Conservation (phyloP, 2,888 invertebrate genomes). For the Xestia sexstrigata region DNA sequence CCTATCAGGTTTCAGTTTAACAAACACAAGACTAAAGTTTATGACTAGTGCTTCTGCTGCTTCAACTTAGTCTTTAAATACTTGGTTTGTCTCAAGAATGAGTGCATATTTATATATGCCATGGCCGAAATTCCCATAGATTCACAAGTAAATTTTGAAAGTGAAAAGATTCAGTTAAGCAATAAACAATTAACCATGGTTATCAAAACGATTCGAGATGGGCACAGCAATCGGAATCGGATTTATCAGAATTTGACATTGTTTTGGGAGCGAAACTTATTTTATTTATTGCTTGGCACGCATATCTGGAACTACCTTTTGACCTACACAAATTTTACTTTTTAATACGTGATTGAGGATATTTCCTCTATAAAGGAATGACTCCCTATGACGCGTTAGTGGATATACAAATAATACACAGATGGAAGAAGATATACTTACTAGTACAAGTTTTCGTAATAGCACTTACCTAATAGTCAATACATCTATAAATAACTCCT, state of each 20-base stretch:
- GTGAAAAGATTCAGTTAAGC: not conserved
- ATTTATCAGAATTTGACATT: constrained; percentile 25
- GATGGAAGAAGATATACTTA: not conserved
- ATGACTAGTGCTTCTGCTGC: not conserved
- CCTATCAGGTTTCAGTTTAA: not conserved
- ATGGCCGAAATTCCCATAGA: not conserved
- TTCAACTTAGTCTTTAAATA: not conserved
- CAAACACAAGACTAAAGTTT: not conserved
- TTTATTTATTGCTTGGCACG: constrained; percentile 16
- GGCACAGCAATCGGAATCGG: not conserved
- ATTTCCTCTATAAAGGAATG: not conserved
- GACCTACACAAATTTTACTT: not conserved
- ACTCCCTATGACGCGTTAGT: not conserved
- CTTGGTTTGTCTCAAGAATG: not conserved
- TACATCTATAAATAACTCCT: constrained; percentile 44
- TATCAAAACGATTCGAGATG: constrained; percentile 34
- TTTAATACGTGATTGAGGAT: not conserved
- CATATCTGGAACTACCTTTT: not conserved
- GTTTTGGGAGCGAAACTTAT: constrained; percentile 25
- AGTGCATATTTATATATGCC: not conserved
- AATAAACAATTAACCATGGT: constrained; percentile 34
- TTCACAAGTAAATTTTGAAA: not conserved
- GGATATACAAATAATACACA: not conserved
- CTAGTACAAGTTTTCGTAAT: not conserved
- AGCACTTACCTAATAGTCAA: not conserved